These are phyloP conservation scores for Diaprepes abbreviatus DNA, from an alignment of 2,888 invertebrate genomes.

Conservation along the genomic window DNA sequence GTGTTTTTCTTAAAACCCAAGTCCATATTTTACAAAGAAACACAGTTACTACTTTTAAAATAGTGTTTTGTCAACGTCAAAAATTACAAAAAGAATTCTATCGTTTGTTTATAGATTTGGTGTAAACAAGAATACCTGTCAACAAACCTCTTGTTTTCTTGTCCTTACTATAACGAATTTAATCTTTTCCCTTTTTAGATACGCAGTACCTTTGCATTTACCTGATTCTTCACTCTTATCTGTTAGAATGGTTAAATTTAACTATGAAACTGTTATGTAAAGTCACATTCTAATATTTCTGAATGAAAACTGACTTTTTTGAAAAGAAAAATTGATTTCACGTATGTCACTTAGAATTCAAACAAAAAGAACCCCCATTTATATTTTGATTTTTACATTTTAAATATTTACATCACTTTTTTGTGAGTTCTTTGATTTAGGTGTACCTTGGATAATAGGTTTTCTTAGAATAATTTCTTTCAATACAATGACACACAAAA, in stretches of 20 bases:
- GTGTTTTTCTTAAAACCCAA: background rate
- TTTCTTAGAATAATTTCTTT: too few species aligned
- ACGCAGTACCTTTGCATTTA: slow-evolving; percentile 14
- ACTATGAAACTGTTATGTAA: background rate
- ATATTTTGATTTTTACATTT: slow-evolving; percentile 1
- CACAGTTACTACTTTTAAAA: slow-evolving; percentile 36
- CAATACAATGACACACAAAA: too few species aligned
- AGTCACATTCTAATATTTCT: background rate
- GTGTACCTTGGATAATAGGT: too few species aligned
- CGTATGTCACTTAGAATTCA: slow-evolving; percentile 46
- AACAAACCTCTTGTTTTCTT: slow-evolving; percentile 33
- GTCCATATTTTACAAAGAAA: slow-evolving; percentile 10
- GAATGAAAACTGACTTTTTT: slow-evolving; percentile 9
- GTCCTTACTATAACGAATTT: slow-evolving; percentile 29
- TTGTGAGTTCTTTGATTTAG: background rate
- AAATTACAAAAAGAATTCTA: slow-evolving; percentile 24
- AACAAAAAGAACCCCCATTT: background rate
- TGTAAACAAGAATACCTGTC: slow-evolving; percentile 50
- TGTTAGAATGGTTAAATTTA: background rate
- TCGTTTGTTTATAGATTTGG: slow-evolving; percentile 47
- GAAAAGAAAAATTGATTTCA: slow-evolving; percentile 50
- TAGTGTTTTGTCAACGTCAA: slow-evolving; percentile 36
- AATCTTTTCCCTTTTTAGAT: slow-evolving; percentile 25
- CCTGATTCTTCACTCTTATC: slow-evolving; percentile 8
- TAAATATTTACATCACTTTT: background rate